These are phyloP conservation scores for Phodopus roborovskii DNA, from an alignment of 2,113 vertebrate genomes.

Conservation along the genomic window DNA sequence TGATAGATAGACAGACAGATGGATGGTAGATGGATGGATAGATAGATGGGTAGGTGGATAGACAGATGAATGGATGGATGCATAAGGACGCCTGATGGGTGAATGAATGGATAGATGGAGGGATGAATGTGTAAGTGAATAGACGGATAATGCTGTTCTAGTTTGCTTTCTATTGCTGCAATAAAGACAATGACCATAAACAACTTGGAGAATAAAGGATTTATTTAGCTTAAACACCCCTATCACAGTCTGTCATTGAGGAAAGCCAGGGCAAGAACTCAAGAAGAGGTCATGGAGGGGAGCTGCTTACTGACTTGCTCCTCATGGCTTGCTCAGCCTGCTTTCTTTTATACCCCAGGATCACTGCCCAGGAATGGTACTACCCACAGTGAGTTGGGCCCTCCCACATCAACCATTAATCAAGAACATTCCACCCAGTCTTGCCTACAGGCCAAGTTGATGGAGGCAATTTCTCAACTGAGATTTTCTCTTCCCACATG, in stretches of 20 bases:
- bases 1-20: neutral
- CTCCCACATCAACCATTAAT: neutral
- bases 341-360: neutral
- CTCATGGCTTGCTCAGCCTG: neutral
- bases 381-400: neutral
- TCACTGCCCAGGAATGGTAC: neutral
- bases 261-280: neutral
- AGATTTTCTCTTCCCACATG: neutral
- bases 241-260: neutral
- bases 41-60: neutral
- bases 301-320: neutral
- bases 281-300: neutral
- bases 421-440: neutral
- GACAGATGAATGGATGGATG: no score
- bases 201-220: neutral
- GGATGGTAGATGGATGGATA: rapidly evolving
- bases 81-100: no score
- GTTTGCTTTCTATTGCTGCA: neutral
- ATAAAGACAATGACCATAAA: neutral
- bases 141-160: neutral
- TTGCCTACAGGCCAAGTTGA: neutral
- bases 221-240: neutral
- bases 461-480: neutral
- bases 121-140: neutral
- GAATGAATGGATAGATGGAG: neutral